phyloP scores from a whole-genome alignment of 2,113 vertebrate species.

The Hyaena hyaena region DNA sequence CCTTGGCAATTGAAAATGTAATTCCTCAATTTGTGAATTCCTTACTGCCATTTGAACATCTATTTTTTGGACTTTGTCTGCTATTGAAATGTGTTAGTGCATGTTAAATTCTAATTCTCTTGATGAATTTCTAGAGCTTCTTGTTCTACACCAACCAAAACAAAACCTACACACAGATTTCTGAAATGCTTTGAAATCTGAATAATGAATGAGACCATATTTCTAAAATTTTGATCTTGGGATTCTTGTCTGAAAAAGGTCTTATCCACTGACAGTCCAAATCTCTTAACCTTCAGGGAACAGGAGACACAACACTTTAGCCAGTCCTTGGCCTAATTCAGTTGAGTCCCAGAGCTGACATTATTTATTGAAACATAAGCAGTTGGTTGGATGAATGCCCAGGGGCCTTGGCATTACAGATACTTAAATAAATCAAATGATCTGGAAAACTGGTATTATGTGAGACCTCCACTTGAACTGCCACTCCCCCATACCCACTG shows the following conservation, averaged over 20 bases:
- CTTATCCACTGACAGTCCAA: background rate
- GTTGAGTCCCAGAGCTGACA: conserved; percentile 59
- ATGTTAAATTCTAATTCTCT: background rate
- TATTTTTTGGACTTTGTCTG: background rate
- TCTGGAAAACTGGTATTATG: conserved; percentile 74
- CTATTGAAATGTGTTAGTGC: background rate
- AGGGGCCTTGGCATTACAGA: conserved; percentile 69
- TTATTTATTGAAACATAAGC: conserved; percentile 76
- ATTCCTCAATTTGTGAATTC: conserved; percentile 50
- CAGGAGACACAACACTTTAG: conserved; percentile 16
- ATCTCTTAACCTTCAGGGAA: conserved; percentile 60
- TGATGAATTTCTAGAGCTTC: background rate
- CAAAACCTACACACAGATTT: background rate
- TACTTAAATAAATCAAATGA: conserved; percentile 81
- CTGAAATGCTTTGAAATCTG: background rate
- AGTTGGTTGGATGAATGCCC: conserved; percentile 74
- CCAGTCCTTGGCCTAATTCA: conserved; percentile 62
- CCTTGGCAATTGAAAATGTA: background rate
- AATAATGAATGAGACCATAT: background rate
- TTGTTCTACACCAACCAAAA: background rate
- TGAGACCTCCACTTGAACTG: conserved; percentile 66
- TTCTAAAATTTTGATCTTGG: conserved; percentile 1
- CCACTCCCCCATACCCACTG: background rate
- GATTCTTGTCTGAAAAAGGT: background rate
- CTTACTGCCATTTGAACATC: conserved; percentile 22